Evolutionary conservation across 2,888 invertebrate species (phyloP), one percentile per base, ranked within the genome.

Genomic region (Blastobasis lacticolella): DNA sequence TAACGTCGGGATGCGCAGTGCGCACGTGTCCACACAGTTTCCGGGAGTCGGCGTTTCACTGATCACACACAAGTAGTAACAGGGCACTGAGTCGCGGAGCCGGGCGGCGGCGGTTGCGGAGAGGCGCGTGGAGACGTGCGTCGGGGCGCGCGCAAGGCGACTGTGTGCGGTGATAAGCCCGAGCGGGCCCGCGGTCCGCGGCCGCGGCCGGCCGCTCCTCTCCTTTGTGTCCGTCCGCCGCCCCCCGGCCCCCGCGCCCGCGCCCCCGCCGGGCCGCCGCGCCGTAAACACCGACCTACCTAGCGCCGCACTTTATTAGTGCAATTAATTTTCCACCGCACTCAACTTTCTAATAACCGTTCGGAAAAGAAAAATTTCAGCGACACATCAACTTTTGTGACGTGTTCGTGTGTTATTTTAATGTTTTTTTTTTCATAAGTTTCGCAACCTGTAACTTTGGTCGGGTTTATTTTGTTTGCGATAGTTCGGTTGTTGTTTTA

Each of bases 151-250:
- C 86, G 80, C 78, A 78, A 69, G 78, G 75, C 85, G 83, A 81
- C 81, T 76, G 81, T 78, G 75, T 81, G 82, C 71, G 77, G 80
- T 83, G 85, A 83, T 83, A 83, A 83, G 76, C 78, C 80, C 77
- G 73, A 78, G 73, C 74, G 76, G 78, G 72, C 66, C 73, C 77
- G 78, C 75, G 73, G 46, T 57, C 45, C 50, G 45, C 53, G 50
- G 51, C 51, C 45, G 10, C 51, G 46, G 72, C 79, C 78, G 82
- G 81, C 84, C 80, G 81, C 79, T 78, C 78, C 81, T 78, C 84
- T 81, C 84, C 85, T 86, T 85, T 87, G 85, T 83, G 90, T 82
- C 90, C 90, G 89, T 88, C 77, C 76, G 69, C 66, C 68, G 62
- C 69, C 67, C 71, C 67, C 68, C 66, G 63, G 71, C 58, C 59